Evolutionary conservation across 1,140 invertebrate species (phyloP).

Genomic region (Drosophila serrata): DNA sequence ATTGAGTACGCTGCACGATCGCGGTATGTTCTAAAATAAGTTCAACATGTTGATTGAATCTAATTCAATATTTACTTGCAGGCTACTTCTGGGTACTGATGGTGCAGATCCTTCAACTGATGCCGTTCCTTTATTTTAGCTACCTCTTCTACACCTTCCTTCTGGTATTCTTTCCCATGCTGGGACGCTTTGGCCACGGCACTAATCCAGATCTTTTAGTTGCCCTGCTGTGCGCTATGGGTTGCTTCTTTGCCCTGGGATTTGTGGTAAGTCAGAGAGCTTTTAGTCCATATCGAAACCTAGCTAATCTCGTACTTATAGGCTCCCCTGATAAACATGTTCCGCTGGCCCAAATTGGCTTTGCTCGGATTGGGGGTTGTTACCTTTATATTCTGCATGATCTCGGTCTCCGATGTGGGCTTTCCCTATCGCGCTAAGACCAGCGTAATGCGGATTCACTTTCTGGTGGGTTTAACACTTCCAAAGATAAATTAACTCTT

Average conservation of each 20-base stretch:
- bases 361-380: constrained; percentile 85
- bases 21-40: constrained; percentile 86
- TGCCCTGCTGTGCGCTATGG: constrained; percentile 85
- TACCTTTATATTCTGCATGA: constrained; percentile 87
- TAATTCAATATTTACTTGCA: constrained; percentile 8
- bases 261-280: constrained; percentile 64
- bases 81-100: constrained; percentile 86
- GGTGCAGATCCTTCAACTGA: constrained; percentile 75
- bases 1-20: constrained; percentile 61
- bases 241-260: constrained; percentile 67
- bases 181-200: constrained; percentile 88
- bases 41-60: neutral
- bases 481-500: neutral
- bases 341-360: constrained; percentile 61
- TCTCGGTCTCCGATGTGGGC: constrained; percentile 89
- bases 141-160: constrained; percentile 89
- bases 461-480: constrained; percentile 86
- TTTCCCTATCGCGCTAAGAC: constrained; percentile 91
- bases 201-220: constrained; percentile 88
- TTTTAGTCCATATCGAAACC: neutral
- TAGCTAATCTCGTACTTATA: constrained; percentile 8
- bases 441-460: constrained; percentile 89
- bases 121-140: constrained; percentile 87
- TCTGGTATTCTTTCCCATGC: constrained; percentile 89
- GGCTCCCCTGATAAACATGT: constrained; percentile 76